A percentile compares a stretch with the other conserved stretches of the same genome.
These are phyloP conservation scores for Dermolepida albohirtum DNA, from an alignment of 2,888 invertebrate species.

Conservation along the genomic window DNA sequence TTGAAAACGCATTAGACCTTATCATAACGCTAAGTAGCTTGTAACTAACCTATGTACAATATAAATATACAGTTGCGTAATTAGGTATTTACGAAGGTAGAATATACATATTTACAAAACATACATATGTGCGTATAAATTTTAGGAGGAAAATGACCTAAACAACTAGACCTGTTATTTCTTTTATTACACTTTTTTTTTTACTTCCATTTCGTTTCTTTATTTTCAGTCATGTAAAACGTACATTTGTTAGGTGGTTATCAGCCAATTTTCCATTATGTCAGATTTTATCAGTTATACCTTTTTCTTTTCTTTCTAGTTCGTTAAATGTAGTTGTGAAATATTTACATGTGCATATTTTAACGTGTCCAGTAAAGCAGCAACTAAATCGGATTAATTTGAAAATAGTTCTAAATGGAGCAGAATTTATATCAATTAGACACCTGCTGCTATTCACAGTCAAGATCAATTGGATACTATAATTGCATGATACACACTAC, in stretches of 20 bases:
- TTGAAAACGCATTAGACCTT: conserved; percentile 10
- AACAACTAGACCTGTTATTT: conserved; percentile 21
- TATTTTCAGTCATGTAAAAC: conserved; percentile 58
- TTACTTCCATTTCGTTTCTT: conserved; percentile 15
- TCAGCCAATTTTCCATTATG: conserved; percentile 56
- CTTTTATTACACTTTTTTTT: conserved; percentile 8
- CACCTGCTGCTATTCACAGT: too few relatives aligned
- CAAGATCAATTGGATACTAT: too few relatives aligned
- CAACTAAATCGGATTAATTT: conserved; percentile 22
- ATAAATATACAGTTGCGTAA: conserved; percentile 1
- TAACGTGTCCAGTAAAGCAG: neutral
- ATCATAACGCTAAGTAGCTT: conserved; percentile 10
- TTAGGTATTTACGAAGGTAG: neutral
- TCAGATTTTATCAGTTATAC: conserved; percentile 46
- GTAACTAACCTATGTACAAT: conserved; percentile 6
- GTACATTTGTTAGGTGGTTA: conserved; percentile 61
- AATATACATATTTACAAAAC: conserved; percentile 16
- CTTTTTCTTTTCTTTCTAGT: conserved; percentile 28
- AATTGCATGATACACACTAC: too few relatives aligned
- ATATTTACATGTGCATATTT: neutral
- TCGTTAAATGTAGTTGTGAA: neutral
- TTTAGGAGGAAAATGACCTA: too few relatives aligned
- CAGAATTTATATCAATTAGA: neutral
- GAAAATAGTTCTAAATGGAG: neutral
- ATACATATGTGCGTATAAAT: neutral